These are phyloP conservation scores for Illadopsis cleaveri DNA, from an alignment of 2,113 vertebrate genomes.

Conservation along the genomic window DNA sequence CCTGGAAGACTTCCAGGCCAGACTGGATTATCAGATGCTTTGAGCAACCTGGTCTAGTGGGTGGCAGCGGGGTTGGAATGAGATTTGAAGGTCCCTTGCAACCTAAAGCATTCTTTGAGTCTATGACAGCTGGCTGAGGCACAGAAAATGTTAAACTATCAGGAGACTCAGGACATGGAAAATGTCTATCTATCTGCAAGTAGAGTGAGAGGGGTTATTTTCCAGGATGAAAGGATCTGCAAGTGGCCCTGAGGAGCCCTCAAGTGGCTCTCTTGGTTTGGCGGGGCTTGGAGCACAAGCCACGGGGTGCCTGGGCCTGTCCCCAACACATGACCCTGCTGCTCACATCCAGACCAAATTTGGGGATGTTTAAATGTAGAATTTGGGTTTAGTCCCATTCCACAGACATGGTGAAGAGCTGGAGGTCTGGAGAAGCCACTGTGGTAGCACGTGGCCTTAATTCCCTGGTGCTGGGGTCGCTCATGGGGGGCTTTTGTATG, in stretches of 20 bases:
- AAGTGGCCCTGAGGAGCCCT: not conserved
- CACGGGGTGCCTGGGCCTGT: accelerated
- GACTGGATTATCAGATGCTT: not conserved
- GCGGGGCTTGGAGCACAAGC: not conserved
- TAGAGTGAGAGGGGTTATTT: accelerated
- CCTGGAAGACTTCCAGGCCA: not conserved
- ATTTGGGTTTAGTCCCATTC: not conserved
- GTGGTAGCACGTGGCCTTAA: not conserved
- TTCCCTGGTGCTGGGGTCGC: not conserved
- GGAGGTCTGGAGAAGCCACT: not conserved
- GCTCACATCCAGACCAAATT: not conserved
- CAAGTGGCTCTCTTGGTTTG: not conserved
- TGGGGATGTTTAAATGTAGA: not conserved
- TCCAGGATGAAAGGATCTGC: not conserved
- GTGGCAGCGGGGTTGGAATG: not conserved
- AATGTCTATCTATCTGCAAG: not conserved
- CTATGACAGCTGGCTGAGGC: not conserved
- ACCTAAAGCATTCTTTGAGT: not conserved
- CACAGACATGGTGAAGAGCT: not conserved
- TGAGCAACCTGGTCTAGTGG: not conserved
- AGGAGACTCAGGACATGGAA: not conserved
- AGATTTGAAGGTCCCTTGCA: not conserved
- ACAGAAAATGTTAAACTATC: not conserved
- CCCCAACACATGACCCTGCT: not conserved
- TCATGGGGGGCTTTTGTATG: accelerated